A percentile compares a stretch with the other conserved stretches of the same genome.
phyloP scores from a whole-genome alignment of 2,113 vertebrate genomes.

The Porphyrio hochstetteri region DNA sequence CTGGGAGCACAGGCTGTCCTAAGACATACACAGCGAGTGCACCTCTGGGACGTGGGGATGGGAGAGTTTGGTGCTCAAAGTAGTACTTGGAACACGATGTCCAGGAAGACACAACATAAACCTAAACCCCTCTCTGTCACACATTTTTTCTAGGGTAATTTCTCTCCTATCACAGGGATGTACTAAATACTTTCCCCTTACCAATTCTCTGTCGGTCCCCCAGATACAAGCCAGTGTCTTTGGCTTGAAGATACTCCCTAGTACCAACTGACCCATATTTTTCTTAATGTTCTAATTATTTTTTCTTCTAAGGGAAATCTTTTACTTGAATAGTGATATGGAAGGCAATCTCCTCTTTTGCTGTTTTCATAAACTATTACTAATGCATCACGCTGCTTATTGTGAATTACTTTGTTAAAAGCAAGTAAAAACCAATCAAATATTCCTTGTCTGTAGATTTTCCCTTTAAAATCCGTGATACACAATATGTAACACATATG shows the following conservation, averaged over 20 bases:
- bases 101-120: not conserved
- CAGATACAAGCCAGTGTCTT: not conserved
- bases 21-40: not conserved
- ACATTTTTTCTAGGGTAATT: not conserved
- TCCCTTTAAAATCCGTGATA: not conserved
- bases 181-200: not conserved
- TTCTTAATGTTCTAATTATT: not conserved
- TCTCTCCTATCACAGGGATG: not conserved
- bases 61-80: not conserved
- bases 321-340: not conserved
- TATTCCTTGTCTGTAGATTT: not conserved
- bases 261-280: not conserved
- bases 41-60: not conserved
- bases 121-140: not conserved
- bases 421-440: not conserved
- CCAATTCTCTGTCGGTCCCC: not conserved
- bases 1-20: not conserved
- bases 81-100: not conserved
- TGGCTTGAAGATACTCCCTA: not conserved
- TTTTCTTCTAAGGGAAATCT: not conserved
- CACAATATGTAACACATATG: rapidly evolving
- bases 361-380: not conserved
- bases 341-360: not conserved
- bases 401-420: not conserved
- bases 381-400: not conserved